Evolutionary conservation across 2,888 invertebrate species (phyloP), one percentile per base, ranked within the genome.

Genomic region (Agrotis puta): DNA sequence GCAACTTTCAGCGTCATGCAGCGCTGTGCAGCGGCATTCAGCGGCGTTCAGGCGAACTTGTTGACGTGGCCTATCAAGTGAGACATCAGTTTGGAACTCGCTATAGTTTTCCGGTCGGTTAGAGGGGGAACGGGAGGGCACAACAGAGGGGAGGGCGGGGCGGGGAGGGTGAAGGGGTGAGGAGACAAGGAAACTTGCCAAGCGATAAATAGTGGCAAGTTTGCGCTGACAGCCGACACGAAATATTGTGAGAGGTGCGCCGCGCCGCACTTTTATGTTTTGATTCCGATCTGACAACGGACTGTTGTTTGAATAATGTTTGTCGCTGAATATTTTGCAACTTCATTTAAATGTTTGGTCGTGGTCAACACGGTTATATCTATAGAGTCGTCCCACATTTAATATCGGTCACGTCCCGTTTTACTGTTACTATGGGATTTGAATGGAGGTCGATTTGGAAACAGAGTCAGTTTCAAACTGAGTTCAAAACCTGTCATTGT

Each of bases 151-250:
- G 27, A 16, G 16, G 59, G 70, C 69, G 59, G 69, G 72, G 22
- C 14, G 18, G 61, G 67, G 69, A 57, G 68, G 72, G 76, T 63
- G 67, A 54, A 66, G 72, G 76, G 79, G 59, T 58, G 71, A 63
- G 76, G 72, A 74, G 77, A 79, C 83, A 81, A 81, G 85, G 81
- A 85, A 82, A 86, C 82, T 87, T 86, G 83, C 83, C 82, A 81
- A 75, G 84, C 85, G 86, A 88, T 88, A 88, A 87, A 89, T 89
- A 87, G 85, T 82, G 64, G 84, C 85, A 87, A 88, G 88, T 89
- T 87, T 85, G 85, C 70, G 87, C 81, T 83, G 88, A 88, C 87
- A 88, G 85, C 82, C 85, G 82, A 86, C 88, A 83, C 87, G 88
- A 87, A 87, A 87, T 87, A 87, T 87, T 87, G 86, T 87, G 86